Percentiles rank a stretch among this genome's conserved stretches.
Conservation (phyloP, 2,888 invertebrate species). For the Harmothoe impar region DNA sequence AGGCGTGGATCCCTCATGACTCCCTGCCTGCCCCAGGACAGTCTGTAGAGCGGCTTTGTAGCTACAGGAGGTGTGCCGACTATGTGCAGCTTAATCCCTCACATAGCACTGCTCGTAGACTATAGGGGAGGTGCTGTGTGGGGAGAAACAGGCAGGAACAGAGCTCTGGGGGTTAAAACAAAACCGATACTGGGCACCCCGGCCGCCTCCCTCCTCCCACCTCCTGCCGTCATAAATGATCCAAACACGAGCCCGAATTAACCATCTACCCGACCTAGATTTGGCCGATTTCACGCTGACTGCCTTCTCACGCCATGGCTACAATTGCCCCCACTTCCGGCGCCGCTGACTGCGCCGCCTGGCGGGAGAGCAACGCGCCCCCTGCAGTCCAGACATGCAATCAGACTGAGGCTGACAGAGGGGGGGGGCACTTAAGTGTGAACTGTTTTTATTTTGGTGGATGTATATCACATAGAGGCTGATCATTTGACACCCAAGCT, state of each 20-base stretch:
- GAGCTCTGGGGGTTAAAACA: constrained; percentile 35
- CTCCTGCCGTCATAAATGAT: neutral
- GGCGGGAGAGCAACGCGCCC: neutral
- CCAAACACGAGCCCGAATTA: constrained; percentile 38
- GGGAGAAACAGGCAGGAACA: neutral
- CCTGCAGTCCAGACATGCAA: constrained; percentile 26
- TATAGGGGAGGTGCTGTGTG: neutral
- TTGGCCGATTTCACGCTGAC: constrained; percentile 41
- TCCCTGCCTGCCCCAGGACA: neutral
- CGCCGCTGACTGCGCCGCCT: neutral
- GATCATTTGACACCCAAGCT: too few species aligned
- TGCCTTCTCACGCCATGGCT: constrained; percentile 43
- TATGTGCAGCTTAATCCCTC: neutral
- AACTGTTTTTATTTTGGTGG: neutral
- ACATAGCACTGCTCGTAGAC: neutral
- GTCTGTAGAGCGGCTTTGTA: neutral
- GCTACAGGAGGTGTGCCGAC: neutral
- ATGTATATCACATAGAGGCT: too few species aligned
- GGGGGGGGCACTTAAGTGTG: neutral
- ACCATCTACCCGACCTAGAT: constrained; percentile 54
- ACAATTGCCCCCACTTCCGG: constrained; percentile 54
- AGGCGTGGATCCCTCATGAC: neutral
- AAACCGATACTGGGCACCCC: constrained; percentile 1
- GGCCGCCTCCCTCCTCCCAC: neutral
- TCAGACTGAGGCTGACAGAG: neutral